Evolutionary conservation across 1,140 invertebrate genomes (phyloP).

Genomic region (Plutomurus gul): DNA sequence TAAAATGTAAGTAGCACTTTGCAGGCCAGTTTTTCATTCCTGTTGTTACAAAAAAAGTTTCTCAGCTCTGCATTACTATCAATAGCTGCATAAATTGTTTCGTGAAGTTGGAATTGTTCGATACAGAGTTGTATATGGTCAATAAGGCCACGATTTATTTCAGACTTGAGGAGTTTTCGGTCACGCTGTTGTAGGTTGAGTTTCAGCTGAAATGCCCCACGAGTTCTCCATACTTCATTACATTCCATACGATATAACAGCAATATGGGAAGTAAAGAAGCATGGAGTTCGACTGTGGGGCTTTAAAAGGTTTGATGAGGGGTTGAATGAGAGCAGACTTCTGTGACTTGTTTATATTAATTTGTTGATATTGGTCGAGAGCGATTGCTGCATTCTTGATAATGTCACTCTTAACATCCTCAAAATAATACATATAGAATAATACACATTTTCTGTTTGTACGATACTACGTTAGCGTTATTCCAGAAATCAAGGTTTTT

Average conservation of each 20-base stretch:
- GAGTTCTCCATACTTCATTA: constrained; percentile 73
- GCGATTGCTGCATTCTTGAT: not conserved
- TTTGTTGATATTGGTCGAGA: not conserved
- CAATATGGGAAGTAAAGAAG: constrained; percentile 96
- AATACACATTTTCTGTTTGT: not conserved
- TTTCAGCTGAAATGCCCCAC: constrained; percentile 46
- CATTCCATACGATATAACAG: constrained; percentile 84
- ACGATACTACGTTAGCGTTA: not conserved
- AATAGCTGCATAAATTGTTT: no score
- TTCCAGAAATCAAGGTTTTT: no score
- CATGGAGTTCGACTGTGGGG: constrained; percentile 73
- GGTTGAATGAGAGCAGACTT: not conserved
- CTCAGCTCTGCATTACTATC: no score
- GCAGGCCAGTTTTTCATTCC: no score
- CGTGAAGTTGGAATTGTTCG: no score
- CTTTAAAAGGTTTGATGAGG: not conserved
- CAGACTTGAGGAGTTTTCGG: no score
- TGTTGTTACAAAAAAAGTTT: no score
- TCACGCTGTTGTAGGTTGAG: not conserved
- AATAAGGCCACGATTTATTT: no score
- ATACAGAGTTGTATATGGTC: no score
- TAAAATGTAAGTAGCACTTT: no score
- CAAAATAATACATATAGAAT: not conserved
- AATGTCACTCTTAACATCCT: not conserved
- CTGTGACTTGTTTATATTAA: not conserved